Conservation (phyloP, 2,797 vertebrate genomes). For the Sebastes diaconus region DNA sequence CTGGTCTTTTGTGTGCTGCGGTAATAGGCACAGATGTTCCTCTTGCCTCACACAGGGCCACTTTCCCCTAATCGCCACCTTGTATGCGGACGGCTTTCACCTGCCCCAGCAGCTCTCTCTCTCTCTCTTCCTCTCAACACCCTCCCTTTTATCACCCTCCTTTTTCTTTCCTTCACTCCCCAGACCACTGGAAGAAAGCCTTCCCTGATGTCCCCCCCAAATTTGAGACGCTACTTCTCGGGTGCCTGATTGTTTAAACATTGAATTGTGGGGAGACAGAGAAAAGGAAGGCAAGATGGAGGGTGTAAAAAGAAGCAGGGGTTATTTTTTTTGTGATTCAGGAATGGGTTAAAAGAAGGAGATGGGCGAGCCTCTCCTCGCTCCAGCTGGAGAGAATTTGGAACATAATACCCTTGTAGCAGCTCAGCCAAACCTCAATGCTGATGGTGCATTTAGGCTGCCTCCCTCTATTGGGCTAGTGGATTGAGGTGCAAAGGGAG, state of each 20-base stretch:
- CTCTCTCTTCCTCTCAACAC: slow-evolving; percentile 17
- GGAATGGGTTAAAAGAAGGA: slow-evolving; percentile 57
- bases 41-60: slow-evolving; percentile 84
- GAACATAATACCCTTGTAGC: slow-evolving; percentile 76
- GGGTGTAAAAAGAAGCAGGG: slow-evolving; percentile 41
- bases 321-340: slow-evolving; percentile 47
- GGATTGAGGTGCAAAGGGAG: slow-evolving; percentile 56
- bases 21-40: slow-evolving; percentile 91
- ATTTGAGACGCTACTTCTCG: slow-evolving; percentile 60
- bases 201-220: slow-evolving; percentile 42
- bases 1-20: slow-evolving; percentile 76
- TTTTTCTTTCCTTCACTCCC: slow-evolving; percentile 34
- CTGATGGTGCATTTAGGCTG: slow-evolving; percentile 72
- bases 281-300: slow-evolving; percentile 34
- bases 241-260: slow-evolving; percentile 68
- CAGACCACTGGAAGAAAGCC: slow-evolving; percentile 35
- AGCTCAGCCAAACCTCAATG: slow-evolving; percentile 71
- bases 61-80: slow-evolving; percentile 87
- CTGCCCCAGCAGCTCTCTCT: slow-evolving; percentile 80
- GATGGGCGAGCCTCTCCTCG: slow-evolving; percentile 51
- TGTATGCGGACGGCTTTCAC: slow-evolving; percentile 84
- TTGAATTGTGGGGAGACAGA: slow-evolving; percentile 36
- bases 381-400: slow-evolving; percentile 80
- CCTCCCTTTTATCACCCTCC: slow-evolving; percentile 2
- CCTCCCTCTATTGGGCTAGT: slow-evolving; percentile 60